Base-by-base conservation (phyloP, 2,113 vertebrate genomes). In the Lagopus leucura region DNA sequence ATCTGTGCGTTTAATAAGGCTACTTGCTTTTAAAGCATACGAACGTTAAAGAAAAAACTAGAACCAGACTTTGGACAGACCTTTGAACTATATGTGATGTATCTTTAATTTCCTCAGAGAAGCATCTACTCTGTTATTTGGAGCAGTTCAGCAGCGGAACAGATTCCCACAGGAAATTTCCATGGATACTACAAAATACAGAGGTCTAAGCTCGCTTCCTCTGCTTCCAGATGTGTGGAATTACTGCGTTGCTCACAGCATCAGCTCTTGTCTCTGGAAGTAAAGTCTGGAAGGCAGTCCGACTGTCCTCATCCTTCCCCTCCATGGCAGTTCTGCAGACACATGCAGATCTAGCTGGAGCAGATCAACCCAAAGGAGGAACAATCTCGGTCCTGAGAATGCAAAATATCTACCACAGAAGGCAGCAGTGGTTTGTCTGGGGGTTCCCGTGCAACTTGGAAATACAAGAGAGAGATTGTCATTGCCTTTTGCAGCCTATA, bases 81-180 rank as follows among this genome's bases (percentile, higher is more conserved):
- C 32, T 93, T 88, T 69, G 58, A 94, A 45, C 34, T 81, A 21
- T n/a, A 74, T 42, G 42, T 67, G 65, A 64, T 38, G 3, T 70
- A 40, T 61, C 47, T 92, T 92, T 89, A 78, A 67, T 92, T 89
- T 84, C 47, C 54, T 40, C 32, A 81, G 70, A 81, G n/a, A 77
- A 70, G 43, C 52, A 81, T 83, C 40, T 64, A 28, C n/a, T 79
- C 3, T 86, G 38, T 71, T 93, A 75, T 42, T 78, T 83, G 61
- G 25, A 74, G 36, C 18, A 88, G 77, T 36, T 22, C 36, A 74
- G 38, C 36, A 63, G 47, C 64, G 50, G 75, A 83, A 88, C 45
- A 80, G 67, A 48, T 72, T 63, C 32, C 48, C 19, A 78, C 38
- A 75, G 25, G 48, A 8, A 25, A 87, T 79, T 78, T 94, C 89